Conservation (phyloP, 2,113 vertebrate genomes). For the Cheilinus undulatus region DNA sequence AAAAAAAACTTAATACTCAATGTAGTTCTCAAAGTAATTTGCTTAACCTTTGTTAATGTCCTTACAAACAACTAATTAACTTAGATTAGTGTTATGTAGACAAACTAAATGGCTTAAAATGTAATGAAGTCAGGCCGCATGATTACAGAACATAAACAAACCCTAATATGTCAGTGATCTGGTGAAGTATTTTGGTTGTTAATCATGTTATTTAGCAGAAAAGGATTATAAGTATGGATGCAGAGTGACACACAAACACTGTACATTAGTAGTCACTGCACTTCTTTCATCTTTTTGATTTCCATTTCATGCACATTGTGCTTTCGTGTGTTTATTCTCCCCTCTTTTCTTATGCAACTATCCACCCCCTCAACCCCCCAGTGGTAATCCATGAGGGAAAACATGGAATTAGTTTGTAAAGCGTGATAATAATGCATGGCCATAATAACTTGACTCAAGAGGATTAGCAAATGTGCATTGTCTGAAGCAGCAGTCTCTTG, state of each 20-base stretch:
- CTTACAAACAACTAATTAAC: constrained; percentile 41
- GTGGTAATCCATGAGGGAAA: constrained; percentile 83
- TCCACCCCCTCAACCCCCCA: constrained; percentile 44
- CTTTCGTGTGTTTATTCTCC: background rate
- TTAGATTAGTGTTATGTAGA: constrained; percentile 33
- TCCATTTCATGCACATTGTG: constrained; percentile 55
- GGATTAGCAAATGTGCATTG: constrained; percentile 85
- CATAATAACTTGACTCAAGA: constrained; percentile 84
- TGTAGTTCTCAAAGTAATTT: constrained; percentile 22
- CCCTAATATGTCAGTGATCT: constrained; percentile 57
- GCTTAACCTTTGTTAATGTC: constrained; percentile 28
- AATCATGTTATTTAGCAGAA: constrained; percentile 61
- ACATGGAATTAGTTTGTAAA: constrained; percentile 86
- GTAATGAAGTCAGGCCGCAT: constrained; percentile 52
- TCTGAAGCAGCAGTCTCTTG: constrained; percentile 80
- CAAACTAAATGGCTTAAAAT: constrained; percentile 56
- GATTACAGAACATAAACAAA: constrained; percentile 65
- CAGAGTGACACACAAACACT: constrained; percentile 41
- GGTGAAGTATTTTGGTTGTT: constrained; percentile 58
- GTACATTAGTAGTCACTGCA: constrained; percentile 32
- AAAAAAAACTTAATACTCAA: constrained; percentile 3
- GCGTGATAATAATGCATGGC: constrained; percentile 85
- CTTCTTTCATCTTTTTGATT: constrained; percentile 60
- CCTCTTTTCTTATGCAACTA: constrained; percentile 41
- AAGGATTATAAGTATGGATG: constrained; percentile 63